These are phyloP conservation scores for Coluber constrictor DNA, from an alignment of 2,797 vertebrate genomes.

Conservation along the genomic window DNA sequence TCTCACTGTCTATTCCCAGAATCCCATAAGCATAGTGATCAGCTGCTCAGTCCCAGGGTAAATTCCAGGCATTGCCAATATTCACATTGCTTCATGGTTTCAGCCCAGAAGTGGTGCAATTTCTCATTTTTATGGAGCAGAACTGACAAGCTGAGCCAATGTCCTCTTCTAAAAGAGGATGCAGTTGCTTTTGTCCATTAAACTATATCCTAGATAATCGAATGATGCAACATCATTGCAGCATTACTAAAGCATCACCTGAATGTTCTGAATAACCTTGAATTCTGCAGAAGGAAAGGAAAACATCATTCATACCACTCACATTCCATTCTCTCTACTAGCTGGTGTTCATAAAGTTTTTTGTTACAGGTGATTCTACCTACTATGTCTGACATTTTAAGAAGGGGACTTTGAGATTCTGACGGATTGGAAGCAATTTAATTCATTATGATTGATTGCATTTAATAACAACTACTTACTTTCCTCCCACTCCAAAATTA, in stretches of 20 bases:
- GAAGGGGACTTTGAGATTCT: not conserved
- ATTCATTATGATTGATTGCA: not conserved
- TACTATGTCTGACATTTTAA: not conserved
- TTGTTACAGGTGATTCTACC: not conserved
- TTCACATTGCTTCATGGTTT: not conserved
- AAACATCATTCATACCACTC: not conserved
- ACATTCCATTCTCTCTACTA: not conserved
- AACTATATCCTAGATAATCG: conserved; percentile 14
- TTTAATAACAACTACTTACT: not conserved
- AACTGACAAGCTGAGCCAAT: conserved; percentile 12
- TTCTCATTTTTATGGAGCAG: conserved; percentile 31
- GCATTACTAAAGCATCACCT: not conserved
- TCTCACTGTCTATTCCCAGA: not conserved
- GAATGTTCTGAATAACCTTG: conserved; percentile 15
- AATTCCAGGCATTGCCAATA: not conserved
- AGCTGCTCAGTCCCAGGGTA: not conserved
- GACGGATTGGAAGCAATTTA: not conserved
- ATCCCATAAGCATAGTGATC: conserved; percentile 12
- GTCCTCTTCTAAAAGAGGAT: conserved; percentile 13
- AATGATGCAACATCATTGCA: not conserved
- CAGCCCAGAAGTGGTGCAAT: not conserved
- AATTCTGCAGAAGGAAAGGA: not conserved
- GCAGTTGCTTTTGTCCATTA: conserved; percentile 13
- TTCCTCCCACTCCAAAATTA: not conserved
- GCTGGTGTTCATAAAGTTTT: not conserved